Conservation (phyloP, 2,888 invertebrate species). For the Tetranychus piercei region DNA sequence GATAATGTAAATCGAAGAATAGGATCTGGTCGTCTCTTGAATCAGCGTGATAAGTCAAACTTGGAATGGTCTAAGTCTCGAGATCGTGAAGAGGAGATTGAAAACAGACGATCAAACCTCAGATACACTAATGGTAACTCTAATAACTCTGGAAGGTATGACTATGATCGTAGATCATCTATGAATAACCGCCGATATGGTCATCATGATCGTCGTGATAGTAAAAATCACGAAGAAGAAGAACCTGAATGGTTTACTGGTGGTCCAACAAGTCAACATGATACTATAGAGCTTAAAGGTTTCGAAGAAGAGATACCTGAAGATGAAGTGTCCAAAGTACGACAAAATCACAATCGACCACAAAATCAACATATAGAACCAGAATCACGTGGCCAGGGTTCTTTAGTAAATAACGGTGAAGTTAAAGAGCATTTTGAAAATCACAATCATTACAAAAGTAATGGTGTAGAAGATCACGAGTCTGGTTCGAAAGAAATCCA, state of each 20-base stretch:
- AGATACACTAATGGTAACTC: not conserved
- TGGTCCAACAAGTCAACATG: constrained; percentile 72
- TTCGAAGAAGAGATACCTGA: constrained; percentile 48
- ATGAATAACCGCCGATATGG: not conserved
- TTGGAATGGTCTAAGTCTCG: constrained; percentile 7
- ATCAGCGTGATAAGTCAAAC: not conserved
- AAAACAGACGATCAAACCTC: constrained; percentile 1
- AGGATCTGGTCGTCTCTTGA: constrained; percentile 10
- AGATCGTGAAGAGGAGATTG: constrained; percentile 5
- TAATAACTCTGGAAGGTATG: not conserved
- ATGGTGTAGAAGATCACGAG: not conserved
- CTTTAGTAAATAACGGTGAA: no score
- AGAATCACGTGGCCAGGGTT: not conserved
- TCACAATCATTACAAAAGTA: not conserved
- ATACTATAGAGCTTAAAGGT: constrained; percentile 78
- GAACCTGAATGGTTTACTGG: constrained; percentile 67
- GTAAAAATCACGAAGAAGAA: constrained; percentile 37
- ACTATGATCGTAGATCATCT: constrained; percentile 1
- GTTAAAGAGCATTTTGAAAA: not conserved
- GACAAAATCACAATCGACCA: not conserved
- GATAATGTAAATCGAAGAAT: not conserved
- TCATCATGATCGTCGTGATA: not conserved
- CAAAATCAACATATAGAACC: not conserved
- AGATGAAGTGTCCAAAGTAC: not conserved
- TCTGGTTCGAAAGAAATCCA: constrained; percentile 7